These are phyloP conservation scores for Torymus aiolomorphi DNA, from an alignment of 2,888 invertebrate species.

Conservation along the genomic window DNA sequence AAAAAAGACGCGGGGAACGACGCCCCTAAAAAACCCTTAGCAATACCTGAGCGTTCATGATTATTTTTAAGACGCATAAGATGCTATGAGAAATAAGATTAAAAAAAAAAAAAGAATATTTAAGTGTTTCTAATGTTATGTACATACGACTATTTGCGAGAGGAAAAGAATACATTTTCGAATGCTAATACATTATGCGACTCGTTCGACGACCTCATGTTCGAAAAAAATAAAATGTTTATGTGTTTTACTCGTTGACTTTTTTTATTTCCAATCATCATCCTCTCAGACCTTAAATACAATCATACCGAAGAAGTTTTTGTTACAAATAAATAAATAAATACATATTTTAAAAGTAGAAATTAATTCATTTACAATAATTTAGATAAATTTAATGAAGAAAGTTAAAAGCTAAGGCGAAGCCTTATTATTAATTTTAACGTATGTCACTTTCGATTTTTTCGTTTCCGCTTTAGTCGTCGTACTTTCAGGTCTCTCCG, in stretches of 20 bases:
- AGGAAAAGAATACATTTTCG: slow-evolving; percentile 59
- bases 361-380: too few relatives aligned
- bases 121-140: slow-evolving; percentile 72
- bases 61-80: slow-evolving; percentile 66
- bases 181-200: slow-evolving; percentile 58
- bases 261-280: slow-evolving; percentile 1
- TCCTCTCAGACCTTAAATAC: too few relatives aligned
- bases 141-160: slow-evolving; percentile 66
- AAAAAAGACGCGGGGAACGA: slow-evolving; percentile 43
- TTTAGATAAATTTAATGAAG: too few relatives aligned
- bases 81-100: slow-evolving; percentile 48
- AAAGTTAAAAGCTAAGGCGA: too few relatives aligned
- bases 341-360: neutral
- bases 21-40: slow-evolving; percentile 57
- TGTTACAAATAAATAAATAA: slow-evolving; percentile 24
- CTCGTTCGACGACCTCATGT: slow-evolving; percentile 62
- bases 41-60: slow-evolving; percentile 65
- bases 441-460: slow-evolving; percentile 4
- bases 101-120: slow-evolving; percentile 63
- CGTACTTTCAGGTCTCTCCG: neutral
- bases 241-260: slow-evolving; percentile 64
- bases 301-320: neutral
- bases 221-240: slow-evolving; percentile 67
- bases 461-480: neutral
- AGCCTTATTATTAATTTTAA: slow-evolving; percentile 13